A percentile compares a stretch with the other conserved stretches of the same genome.
Evolutionary conservation across 2,797 vertebrate species (phyloP).

Genomic region (Cheirogaleus major): DNA sequence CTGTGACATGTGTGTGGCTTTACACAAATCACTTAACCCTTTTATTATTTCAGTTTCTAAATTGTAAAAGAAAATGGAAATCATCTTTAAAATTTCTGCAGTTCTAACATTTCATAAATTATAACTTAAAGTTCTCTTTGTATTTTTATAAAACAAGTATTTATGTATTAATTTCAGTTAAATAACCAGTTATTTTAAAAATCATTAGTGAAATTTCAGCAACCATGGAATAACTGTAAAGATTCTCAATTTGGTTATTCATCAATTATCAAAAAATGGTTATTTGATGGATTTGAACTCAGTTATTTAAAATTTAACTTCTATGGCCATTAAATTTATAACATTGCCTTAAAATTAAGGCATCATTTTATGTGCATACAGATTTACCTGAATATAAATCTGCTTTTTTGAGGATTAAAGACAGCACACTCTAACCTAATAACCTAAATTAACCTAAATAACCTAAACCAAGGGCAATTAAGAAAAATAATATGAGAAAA

Average conservation of each 20-base stretch:
- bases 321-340: not conserved
- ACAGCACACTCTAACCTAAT: not conserved
- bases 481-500: constrained; percentile 34
- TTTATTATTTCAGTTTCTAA: not conserved
- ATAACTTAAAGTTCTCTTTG: not conserved
- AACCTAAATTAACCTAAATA: not conserved
- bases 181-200: constrained; percentile 32
- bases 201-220: not conserved
- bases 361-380: not conserved
- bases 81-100: not conserved
- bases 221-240: not conserved
- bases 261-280: not conserved
- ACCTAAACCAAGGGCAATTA: not conserved
- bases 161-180: constrained; percentile 3
- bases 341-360: constrained; percentile 34
- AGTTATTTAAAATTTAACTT: not conserved
- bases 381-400: not conserved
- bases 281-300: constrained; percentile 27
- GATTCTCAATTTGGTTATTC: constrained; percentile 13
- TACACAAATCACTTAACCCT: not conserved
- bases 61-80: not conserved
- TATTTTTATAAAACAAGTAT: not conserved
- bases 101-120: not conserved
- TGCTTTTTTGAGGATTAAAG: constrained; percentile 15
- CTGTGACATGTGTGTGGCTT: not conserved